Evolutionary conservation across 2,888 invertebrate genomes (phyloP).

Genomic region (Xestia xanthographa): DNA sequence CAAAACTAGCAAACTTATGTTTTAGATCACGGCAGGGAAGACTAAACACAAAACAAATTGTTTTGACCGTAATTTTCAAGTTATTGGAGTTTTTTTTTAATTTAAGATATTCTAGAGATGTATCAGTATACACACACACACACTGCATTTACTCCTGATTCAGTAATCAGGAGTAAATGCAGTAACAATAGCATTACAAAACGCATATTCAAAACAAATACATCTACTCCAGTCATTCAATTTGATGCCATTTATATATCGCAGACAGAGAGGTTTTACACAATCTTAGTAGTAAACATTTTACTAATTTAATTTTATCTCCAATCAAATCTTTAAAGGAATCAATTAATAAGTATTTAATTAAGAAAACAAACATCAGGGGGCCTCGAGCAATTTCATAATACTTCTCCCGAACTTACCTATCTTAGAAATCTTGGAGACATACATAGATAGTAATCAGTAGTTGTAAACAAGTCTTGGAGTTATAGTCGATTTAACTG

Average conservation of each 20-base stretch:
- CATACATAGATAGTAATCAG: slow-evolving; percentile 36
- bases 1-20: background rate
- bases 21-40: background rate
- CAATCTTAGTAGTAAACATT: too few species aligned
- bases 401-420: slow-evolving; percentile 1
- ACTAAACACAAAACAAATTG: background rate
- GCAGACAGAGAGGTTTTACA: too few species aligned
- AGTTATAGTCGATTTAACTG: slow-evolving; percentile 21
- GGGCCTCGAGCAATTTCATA: slow-evolving; percentile 23
- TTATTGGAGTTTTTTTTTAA: background rate
- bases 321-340: slow-evolving; percentile 7
- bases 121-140: too few species aligned
- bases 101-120: background rate
- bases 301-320: slow-evolving; percentile 12
- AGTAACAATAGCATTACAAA: background rate
- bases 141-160: too few species aligned
- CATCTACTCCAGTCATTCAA: too few species aligned
- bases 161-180: background rate
- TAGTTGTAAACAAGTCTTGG: background rate
- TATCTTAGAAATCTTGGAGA: slow-evolving; percentile 32
- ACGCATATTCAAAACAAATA: too few species aligned
- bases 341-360: slow-evolving; percentile 13
- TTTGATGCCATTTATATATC: too few species aligned
- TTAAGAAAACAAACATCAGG: slow-evolving; percentile 37
- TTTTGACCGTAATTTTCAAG: background rate